Base-by-base conservation (phyloP, 2,797 vertebrate species). In the Knipowitschia caucasica region DNA sequence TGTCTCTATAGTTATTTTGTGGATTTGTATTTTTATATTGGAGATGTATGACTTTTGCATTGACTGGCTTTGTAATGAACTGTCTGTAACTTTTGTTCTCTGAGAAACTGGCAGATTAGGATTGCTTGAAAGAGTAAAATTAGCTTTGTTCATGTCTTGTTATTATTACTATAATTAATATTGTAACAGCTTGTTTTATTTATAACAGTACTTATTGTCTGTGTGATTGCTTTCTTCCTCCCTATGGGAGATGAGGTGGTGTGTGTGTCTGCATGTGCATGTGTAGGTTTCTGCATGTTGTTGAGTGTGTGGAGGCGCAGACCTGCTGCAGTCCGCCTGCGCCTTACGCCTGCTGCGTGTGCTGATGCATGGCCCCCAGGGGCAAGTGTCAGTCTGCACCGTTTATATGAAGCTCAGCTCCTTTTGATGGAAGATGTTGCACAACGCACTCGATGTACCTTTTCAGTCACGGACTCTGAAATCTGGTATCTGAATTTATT, bases 21-120 rank as follows among this genome's bases (percentile, higher is more conserved):
- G 89, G 85, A 90, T 91, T 91, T 90, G 89, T 92, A 92, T 91
- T 91, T 92, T 92, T 92, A 91, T 91, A 91, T 91, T 86, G 81
- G 85, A 89, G 77, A 86, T 78, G 84, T 89, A 77, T 75, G 86
- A 86, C 73, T 87, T 89, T 89, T 89, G 86, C 87, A 89, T 88
- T 50, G 82, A 89, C 80, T 71, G 85, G 87, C 88, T 91, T 91
- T 90, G 86, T 91, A 89, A 88, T 68, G 79, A 88, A 77, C 62
- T 49, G 67, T 89, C 79, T 73, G 78, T 86, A 71, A 73, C 71
- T 80, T 83, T 64, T n/a, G 61, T 59, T 69, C 76, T 75, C 67
- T 71, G 71, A 75, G 59, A 53, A 67, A 57, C 65, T 70, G 75
- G 68, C 65, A 78, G 78, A 68, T 44, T 80, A 64, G 66, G 65